These are phyloP conservation scores for Zosterops borbonicus DNA, from an alignment of 2,113 vertebrate genomes.

Conservation along the genomic window DNA sequence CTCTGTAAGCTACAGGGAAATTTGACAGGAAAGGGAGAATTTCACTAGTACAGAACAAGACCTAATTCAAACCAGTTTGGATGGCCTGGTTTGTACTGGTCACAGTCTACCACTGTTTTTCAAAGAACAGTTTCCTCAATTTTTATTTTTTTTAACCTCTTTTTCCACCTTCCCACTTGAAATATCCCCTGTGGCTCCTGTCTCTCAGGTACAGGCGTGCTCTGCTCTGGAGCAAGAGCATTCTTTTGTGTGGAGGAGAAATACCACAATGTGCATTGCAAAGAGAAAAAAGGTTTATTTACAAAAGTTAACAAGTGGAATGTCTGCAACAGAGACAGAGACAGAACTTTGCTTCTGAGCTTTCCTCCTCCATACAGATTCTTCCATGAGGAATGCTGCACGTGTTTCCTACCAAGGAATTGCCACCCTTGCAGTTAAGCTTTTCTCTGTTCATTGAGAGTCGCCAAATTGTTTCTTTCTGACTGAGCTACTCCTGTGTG, in stretches of 20 bases:
- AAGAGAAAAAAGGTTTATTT: not conserved
- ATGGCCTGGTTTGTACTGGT: not conserved
- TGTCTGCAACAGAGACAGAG: not conserved
- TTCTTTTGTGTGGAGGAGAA: not conserved
- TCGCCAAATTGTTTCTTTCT: not conserved
- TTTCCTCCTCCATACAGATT: not conserved
- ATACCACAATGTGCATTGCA: not conserved
- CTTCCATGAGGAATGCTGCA: not conserved
- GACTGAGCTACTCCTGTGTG: not conserved
- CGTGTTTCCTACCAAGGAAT: fast-evolving
- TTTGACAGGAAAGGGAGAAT: not conserved
- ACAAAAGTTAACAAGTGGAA: not conserved
- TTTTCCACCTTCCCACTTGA: not conserved
- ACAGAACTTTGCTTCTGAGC: not conserved
- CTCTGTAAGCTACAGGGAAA: not conserved
- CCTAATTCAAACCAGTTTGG: not conserved
- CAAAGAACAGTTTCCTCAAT: not conserved
- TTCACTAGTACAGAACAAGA: not conserved
- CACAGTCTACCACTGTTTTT: not conserved
- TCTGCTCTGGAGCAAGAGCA: not conserved
- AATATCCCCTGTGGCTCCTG: not conserved
- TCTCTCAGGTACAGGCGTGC: not conserved
- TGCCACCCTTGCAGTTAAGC: not conserved
- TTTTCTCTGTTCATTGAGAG: not conserved
- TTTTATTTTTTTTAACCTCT: not conserved